Percentiles rank a stretch among this genome's conserved stretches.
These are phyloP conservation scores for Drosophila varians DNA, from an alignment of 1,140 invertebrate species.

Conservation along the genomic window DNA sequence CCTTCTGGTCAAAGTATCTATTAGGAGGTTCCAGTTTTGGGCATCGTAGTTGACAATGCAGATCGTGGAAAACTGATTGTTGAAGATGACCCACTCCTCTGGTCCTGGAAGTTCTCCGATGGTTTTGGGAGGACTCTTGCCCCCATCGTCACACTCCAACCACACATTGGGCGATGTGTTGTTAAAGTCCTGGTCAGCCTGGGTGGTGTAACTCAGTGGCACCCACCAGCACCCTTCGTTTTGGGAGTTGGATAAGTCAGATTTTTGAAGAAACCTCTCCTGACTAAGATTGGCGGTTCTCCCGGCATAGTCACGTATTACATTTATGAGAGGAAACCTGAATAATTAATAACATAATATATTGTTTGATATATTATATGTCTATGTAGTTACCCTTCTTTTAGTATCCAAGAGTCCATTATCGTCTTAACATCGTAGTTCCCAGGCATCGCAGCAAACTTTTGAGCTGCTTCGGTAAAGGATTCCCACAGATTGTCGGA, in stretches of 20 bases:
- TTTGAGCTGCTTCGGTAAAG: slow-evolving; percentile 86
- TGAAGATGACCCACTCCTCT: slow-evolving; percentile 87
- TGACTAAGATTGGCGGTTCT: background rate
- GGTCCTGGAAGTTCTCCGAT: slow-evolving; percentile 44
- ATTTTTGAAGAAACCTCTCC: background rate
- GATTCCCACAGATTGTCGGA: slow-evolving; percentile 92
- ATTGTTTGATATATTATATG: no score
- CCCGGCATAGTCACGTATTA: slow-evolving; percentile 85
- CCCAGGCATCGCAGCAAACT: slow-evolving; percentile 83
- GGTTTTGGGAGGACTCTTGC: slow-evolving; percentile 43
- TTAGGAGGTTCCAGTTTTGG: slow-evolving; percentile 87
- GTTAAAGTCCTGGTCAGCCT: slow-evolving; percentile 85
- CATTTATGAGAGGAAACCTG: slow-evolving; percentile 89
- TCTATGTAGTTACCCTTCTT: slow-evolving; percentile 88
- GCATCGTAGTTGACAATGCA: slow-evolving; percentile 91
- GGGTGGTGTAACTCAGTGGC: slow-evolving; percentile 87
- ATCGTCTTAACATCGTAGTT: slow-evolving; percentile 86
- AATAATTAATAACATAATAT: no score
- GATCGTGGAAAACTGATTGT: slow-evolving; percentile 86
- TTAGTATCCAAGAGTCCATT: slow-evolving; percentile 93
- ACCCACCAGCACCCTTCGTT: slow-evolving; percentile 84
- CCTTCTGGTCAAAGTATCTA: slow-evolving; percentile 84
- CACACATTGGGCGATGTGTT: slow-evolving; percentile 86
- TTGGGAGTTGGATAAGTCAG: background rate
- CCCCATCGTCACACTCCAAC: slow-evolving; percentile 84